These are phyloP conservation scores for Cheilosia grossa DNA, from an alignment of 2,888 invertebrate species.

Conservation along the genomic window DNA sequence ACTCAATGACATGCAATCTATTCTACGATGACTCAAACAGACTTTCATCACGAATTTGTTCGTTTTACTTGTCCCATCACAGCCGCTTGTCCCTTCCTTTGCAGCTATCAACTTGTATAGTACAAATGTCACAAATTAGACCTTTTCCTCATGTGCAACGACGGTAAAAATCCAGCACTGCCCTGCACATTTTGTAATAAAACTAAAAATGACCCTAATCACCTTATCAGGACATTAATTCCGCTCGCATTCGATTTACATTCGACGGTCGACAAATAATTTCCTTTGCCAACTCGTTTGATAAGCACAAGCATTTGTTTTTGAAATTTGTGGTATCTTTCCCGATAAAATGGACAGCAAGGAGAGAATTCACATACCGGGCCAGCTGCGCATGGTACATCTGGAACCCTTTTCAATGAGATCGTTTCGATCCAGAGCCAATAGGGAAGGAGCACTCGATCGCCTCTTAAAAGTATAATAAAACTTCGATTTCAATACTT, in stretches of 20 bases:
- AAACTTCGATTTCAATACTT: conserved; percentile 65
- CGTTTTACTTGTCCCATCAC: neutral
- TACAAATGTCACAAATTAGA: neutral
- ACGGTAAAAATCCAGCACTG: neutral
- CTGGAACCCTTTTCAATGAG: conserved; percentile 65
- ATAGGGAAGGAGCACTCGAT: conserved; percentile 49
- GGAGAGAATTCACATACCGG: conserved; percentile 13
- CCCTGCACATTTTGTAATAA: conserved; percentile 6
- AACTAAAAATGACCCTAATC: neutral
- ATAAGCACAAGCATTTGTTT: conserved; percentile 43
- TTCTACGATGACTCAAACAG: neutral
- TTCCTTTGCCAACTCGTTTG: conserved; percentile 55
- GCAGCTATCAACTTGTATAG: neutral
- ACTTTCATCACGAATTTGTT: neutral
- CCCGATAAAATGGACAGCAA: conserved; percentile 63
- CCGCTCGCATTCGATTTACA: conserved; percentile 54
- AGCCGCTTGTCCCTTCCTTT: neutral
- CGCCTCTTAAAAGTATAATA: conserved; percentile 63
- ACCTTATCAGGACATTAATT: conserved; percentile 67
- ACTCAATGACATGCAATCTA: neutral
- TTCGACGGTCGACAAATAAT: conserved; percentile 63
- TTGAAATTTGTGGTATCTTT: conserved; percentile 46
- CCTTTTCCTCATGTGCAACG: neutral
- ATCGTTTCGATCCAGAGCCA: conserved; percentile 26
- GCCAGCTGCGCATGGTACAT: conserved; percentile 55